Evolutionary conservation across 2,888 invertebrate species (phyloP).

Genomic region (Mellilla xanthometata): DNA sequence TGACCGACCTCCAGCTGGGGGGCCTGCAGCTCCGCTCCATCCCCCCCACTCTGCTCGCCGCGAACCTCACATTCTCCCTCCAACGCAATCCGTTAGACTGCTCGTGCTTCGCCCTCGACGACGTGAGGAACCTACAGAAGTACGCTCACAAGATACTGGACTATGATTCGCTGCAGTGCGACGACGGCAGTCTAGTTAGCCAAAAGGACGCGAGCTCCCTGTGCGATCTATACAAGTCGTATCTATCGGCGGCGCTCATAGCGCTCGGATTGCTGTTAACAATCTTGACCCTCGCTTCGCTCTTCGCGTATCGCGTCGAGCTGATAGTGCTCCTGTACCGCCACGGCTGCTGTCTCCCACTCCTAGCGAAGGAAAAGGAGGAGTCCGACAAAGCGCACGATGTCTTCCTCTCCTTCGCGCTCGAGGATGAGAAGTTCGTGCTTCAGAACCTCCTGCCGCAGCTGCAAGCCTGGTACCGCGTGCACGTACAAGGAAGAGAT

Average conservation of each 20-base stretch:
- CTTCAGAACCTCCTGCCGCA: conserved; percentile 84
- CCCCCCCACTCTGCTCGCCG: background rate
- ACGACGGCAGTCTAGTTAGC: conserved; percentile 2
- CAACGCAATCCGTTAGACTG: no score
- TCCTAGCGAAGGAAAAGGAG: conserved; percentile 1
- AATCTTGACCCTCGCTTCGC: no score
- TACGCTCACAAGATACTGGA: conserved; percentile 9
- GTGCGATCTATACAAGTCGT: conserved; percentile 37
- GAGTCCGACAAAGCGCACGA: conserved; percentile 80
- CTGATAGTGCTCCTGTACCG: conserved; percentile 33
- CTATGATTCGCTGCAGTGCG: conserved; percentile 10
- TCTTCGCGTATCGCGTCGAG: conserved; percentile 13
- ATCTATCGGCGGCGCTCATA: no score
- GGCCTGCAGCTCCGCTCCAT: background rate
- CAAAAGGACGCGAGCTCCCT: conserved; percentile 25
- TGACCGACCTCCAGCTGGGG: background rate
- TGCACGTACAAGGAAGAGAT: conserved; percentile 85
- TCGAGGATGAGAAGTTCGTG: conserved; percentile 88
- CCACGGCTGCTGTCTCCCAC: conserved; percentile 19
- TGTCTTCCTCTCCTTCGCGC: conserved; percentile 91
- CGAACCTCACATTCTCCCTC: background rate
- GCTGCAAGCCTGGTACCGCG: conserved; percentile 60
- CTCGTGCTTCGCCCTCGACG: conserved; percentile 18
- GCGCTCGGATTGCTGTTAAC: no score
- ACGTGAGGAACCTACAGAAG: conserved; percentile 10